phyloP scores from a whole-genome alignment of 2,113 vertebrate species.

The Microcebus jonahi region DNA sequence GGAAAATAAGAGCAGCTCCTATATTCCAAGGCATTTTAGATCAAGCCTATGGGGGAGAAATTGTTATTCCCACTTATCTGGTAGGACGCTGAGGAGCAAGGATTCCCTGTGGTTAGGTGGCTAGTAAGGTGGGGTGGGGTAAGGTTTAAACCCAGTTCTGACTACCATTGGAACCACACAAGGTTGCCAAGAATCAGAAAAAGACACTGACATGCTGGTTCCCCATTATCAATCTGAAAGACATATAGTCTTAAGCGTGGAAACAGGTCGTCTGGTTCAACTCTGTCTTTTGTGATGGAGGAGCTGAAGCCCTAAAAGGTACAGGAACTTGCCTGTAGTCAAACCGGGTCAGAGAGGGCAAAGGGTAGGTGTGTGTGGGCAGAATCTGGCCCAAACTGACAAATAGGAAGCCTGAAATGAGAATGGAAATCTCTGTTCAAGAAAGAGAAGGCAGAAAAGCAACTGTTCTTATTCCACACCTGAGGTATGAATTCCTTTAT shows the following conservation, averaged over 20 bases:
- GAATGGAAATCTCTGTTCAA: neutral
- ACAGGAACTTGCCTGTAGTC: neutral
- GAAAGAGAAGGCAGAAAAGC: neutral
- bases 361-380: neutral
- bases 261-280: neutral
- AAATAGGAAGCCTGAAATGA: neutral
- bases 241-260: neutral
- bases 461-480: neutral
- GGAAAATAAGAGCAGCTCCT: neutral
- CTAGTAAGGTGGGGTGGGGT: neutral
- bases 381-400: neutral
- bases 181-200: neutral
- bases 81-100: neutral
- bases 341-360: neutral
- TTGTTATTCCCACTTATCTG: neutral
- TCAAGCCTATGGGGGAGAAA: neutral
- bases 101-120: neutral
- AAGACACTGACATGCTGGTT: neutral
- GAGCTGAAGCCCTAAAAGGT: neutral
- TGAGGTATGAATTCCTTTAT: slow-evolving; percentile 38
- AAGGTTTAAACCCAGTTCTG: neutral
- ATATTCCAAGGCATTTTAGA: too few relatives aligned
- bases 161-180: neutral
- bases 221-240: neutral
- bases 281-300: neutral